These are phyloP conservation scores for Bimastos eiseni DNA, from an alignment of 2,888 invertebrate genomes.

Conservation along the genomic window DNA sequence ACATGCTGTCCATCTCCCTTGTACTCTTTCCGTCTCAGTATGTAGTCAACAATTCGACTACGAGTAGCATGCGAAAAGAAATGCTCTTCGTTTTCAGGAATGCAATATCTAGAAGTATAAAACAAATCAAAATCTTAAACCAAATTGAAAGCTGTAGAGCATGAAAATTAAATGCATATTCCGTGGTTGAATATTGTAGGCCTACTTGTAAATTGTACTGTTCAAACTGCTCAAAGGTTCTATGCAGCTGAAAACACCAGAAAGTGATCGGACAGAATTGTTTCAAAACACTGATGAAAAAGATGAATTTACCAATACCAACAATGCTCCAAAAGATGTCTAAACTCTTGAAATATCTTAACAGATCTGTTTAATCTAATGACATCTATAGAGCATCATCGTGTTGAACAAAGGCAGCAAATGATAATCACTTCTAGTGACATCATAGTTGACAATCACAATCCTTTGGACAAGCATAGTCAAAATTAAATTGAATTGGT, in stretches of 20 bases:
- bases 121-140: too few relatives aligned
- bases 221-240: neutral
- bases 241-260: neutral
- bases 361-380: neutral
- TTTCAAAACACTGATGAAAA: constrained; percentile 1
- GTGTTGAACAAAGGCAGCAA: too few relatives aligned
- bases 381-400: too few relatives aligned
- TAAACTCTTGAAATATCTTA: neutral
- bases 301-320: neutral
- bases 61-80: constrained; percentile 85
- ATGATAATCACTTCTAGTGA: too few relatives aligned
- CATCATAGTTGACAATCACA: too few relatives aligned
- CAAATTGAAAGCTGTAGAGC: too few relatives aligned
- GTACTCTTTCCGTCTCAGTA: constrained; percentile 84
- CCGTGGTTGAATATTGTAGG: neutral
- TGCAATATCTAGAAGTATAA: constrained; percentile 73
- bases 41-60: constrained; percentile 87
- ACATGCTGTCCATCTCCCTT: constrained; percentile 51
- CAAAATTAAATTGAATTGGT: too few relatives aligned
- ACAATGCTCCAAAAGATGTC: constrained; percentile 18
- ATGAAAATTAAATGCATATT: too few relatives aligned
- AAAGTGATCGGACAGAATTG: neutral
- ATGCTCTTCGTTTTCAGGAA: constrained; percentile 71
- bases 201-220: neutral
- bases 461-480: too few relatives aligned